Percentiles rank a stretch among this genome's conserved stretches.
Conservation (phyloP, 2,113 vertebrate species). For the Ophiodon elongatus region DNA sequence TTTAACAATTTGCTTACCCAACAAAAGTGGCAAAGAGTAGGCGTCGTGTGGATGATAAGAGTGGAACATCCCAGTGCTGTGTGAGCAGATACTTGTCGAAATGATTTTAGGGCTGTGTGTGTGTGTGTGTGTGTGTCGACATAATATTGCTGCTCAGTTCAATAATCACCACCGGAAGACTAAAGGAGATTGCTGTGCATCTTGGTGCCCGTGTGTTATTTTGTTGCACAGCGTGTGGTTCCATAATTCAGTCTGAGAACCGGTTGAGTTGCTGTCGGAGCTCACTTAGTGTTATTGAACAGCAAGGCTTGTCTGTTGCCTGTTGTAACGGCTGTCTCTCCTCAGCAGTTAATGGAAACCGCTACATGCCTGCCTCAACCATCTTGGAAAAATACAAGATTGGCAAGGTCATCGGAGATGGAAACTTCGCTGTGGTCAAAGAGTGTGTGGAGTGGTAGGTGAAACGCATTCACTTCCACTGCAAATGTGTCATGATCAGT, state of each 20-base stretch:
- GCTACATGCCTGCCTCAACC: slow-evolving; percentile 81
- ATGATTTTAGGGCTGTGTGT: slow-evolving; percentile 11
- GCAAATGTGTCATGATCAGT: neutral
- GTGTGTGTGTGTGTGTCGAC: neutral
- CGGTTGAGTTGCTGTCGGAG: slow-evolving; percentile 3
- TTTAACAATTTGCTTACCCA: slow-evolving; percentile 20
- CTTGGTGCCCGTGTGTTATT: slow-evolving; percentile 16
- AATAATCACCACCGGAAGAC: neutral
- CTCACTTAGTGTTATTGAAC: neutral
- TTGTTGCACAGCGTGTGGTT: slow-evolving; percentile 13
- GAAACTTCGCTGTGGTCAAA: slow-evolving; percentile 98
- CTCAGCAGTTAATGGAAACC: slow-evolving; percentile 91
- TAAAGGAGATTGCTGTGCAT: neutral
- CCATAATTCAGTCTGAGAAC: slow-evolving; percentile 16
- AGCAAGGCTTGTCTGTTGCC: neutral
- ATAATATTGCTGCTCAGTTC: slow-evolving; percentile 1
- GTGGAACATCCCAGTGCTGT: slow-evolving; percentile 6
- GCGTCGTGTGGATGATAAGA: neutral
- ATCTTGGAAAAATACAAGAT: slow-evolving; percentile 94
- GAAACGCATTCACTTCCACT: neutral
- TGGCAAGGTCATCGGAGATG: slow-evolving; percentile 97
- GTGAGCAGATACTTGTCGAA: slow-evolving; percentile 31
- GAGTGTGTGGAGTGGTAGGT: slow-evolving; percentile 94
- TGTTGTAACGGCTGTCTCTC: slow-evolving; percentile 29
- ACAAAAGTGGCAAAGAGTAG: neutral